Conservation (phyloP, 2,888 invertebrate species). For the Falcaria lacertinaria region DNA sequence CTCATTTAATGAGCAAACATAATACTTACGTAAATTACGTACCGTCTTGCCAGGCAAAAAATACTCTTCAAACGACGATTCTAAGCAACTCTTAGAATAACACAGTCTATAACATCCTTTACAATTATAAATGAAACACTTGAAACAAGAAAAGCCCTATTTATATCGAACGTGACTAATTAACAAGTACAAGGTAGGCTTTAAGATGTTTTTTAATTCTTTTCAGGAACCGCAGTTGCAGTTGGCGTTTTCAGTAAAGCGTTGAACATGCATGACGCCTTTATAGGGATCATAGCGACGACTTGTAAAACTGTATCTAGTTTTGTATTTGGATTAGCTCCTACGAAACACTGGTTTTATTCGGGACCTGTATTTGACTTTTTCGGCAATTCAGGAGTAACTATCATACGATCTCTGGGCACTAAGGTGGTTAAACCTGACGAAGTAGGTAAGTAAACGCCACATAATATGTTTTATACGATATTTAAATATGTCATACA, state of each 20-base stretch:
- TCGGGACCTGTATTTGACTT: constrained; percentile 68
- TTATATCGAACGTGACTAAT: neutral
- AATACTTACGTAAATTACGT: no score
- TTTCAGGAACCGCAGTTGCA: constrained; percentile 67
- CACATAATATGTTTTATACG: no score
- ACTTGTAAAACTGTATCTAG: constrained; percentile 60
- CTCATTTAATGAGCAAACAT: no score
- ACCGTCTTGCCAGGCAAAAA: no score
- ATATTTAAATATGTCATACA: no score
- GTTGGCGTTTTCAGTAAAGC: constrained; percentile 64
- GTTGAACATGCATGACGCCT: constrained; percentile 66
- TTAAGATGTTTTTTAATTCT: constrained; percentile 4
- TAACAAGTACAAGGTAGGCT: constrained; percentile 14
- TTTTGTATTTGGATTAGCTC: constrained; percentile 66
- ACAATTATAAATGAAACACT: no score
- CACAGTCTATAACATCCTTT: no score
- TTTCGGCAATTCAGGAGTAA: constrained; percentile 74
- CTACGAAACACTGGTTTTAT: constrained; percentile 61
- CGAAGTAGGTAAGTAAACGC: constrained; percentile 58
- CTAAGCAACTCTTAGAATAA: no score
- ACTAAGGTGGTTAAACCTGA: constrained; percentile 77
- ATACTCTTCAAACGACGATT: no score
- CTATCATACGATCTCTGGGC: constrained; percentile 76
- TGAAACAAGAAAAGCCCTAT: no score
- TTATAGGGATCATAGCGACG: constrained; percentile 69